Conservation (phyloP, 2,888 invertebrate species). For the Deilephila porcellus region DNA sequence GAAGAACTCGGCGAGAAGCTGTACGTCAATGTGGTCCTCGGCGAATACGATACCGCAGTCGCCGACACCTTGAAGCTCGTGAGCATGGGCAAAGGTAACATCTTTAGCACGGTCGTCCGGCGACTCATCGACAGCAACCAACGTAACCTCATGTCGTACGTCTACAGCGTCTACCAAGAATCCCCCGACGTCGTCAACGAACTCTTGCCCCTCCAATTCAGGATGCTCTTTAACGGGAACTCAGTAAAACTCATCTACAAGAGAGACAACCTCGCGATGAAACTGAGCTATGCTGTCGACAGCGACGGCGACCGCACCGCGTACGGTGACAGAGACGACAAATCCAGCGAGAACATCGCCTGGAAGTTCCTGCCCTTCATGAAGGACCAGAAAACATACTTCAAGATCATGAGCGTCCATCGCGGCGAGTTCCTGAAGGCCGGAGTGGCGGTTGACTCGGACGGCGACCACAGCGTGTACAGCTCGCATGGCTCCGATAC, state of each 20-base stretch:
- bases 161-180: conserved; percentile 13
- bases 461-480: conserved; percentile 22
- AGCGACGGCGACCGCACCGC: conserved; percentile 11
- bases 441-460: not conserved
- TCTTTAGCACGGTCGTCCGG: not conserved
- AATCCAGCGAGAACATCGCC: not conserved
- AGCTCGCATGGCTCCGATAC: not conserved
- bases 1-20: not conserved
- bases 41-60: conserved; percentile 14
- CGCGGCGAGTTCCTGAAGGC: conserved; percentile 15
- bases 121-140: not conserved
- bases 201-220: conserved; percentile 26
- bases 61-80: not conserved
- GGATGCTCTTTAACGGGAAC: not conserved
- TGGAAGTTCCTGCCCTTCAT: conserved; percentile 21
- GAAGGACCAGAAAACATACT: not conserved
- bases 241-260: conserved; percentile 13
- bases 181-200: conserved; percentile 8
- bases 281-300: conserved; percentile 5
- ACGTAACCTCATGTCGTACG: conserved; percentile 15
- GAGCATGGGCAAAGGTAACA: not conserved
- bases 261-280: conserved; percentile 16
- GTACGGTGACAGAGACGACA: conserved; percentile 20
- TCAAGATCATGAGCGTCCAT: conserved; percentile 11
- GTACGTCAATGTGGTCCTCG: conserved; percentile 16